Evolutionary conservation across 2,888 invertebrate species (phyloP).

Genomic region (Sabatieria punctata): DNA sequence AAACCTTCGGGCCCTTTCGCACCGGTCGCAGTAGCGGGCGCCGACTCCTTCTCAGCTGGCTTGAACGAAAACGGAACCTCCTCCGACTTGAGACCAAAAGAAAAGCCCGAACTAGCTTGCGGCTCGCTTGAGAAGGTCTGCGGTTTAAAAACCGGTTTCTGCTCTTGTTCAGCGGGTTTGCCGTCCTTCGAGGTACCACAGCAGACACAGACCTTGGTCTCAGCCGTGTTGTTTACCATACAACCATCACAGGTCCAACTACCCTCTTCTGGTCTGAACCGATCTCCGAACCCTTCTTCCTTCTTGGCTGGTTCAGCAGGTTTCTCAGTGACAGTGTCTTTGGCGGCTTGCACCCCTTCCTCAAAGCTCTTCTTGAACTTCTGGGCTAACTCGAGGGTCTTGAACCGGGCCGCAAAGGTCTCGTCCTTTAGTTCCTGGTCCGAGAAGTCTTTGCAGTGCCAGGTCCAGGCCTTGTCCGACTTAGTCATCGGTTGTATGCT

Average conservation of each 20-base stretch:
- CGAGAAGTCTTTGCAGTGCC: constrained; percentile 70
- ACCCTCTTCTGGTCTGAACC: not conserved
- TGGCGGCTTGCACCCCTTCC: too few relatives aligned
- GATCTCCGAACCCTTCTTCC: constrained; percentile 3
- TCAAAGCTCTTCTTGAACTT: constrained; percentile 55
- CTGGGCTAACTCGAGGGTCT: constrained; percentile 53
- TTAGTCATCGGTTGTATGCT: constrained; percentile 41
- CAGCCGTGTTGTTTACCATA: constrained; percentile 5
- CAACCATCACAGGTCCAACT: constrained; percentile 6
- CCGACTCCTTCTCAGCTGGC: too few relatives aligned
- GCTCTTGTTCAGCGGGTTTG: not conserved
- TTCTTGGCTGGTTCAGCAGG: too few relatives aligned
- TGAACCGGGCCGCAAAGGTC: constrained; percentile 63
- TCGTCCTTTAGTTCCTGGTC: constrained; percentile 46
- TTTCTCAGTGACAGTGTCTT: not conserved
- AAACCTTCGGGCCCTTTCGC: too few relatives aligned
- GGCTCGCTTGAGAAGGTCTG: too few relatives aligned
- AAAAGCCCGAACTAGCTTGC: too few relatives aligned
- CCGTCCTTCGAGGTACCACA: constrained; percentile 9
- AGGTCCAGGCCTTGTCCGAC: constrained; percentile 39
- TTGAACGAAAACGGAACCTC: too few relatives aligned
- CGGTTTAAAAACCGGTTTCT: too few relatives aligned
- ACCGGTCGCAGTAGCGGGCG: too few relatives aligned
- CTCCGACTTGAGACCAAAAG: too few relatives aligned
- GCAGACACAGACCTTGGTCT: not conserved